phyloP scores from a whole-genome alignment of 1,140 invertebrate genomes.

The Drosophila malerkotliana region DNA sequence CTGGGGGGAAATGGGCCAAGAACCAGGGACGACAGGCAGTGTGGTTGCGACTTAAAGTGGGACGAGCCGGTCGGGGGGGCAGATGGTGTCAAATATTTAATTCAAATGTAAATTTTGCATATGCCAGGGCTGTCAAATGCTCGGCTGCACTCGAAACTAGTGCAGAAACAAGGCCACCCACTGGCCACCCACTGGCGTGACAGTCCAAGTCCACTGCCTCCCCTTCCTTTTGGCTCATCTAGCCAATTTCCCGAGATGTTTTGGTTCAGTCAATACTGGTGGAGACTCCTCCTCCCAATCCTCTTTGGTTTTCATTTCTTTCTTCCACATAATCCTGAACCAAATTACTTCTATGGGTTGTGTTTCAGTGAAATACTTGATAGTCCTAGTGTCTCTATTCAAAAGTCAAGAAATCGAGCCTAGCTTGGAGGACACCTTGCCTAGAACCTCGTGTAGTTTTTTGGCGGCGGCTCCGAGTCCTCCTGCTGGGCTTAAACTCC shows the following conservation, averaged over 20 bases:
- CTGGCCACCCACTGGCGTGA: background rate
- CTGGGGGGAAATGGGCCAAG: background rate
- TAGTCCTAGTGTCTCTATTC: background rate
- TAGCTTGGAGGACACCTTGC: slow-evolving; percentile 24
- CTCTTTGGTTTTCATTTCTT: too few species aligned
- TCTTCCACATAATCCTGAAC: too few species aligned
- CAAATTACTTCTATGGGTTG: too few species aligned
- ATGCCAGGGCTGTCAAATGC: slow-evolving; percentile 62
- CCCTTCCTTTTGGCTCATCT: background rate
- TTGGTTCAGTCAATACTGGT: background rate
- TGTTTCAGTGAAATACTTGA: background rate
- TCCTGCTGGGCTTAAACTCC: slow-evolving; percentile 50
- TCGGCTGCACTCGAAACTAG: slow-evolving; percentile 46
- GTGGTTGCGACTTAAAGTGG: slow-evolving; percentile 26
- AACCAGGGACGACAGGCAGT: slow-evolving; percentile 20
- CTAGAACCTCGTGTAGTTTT: slow-evolving; percentile 18
- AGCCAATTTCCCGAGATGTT: too few species aligned
- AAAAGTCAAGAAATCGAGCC: slow-evolving; percentile 13
- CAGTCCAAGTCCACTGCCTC: background rate
- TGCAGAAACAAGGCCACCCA: slow-evolving; percentile 6
- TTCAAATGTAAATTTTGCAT: slow-evolving; percentile 66
- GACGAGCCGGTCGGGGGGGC: background rate
- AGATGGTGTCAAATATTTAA: slow-evolving; percentile 51
- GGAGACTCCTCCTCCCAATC: too few species aligned
- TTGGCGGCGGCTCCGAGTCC: slow-evolving; percentile 4